Evolutionary conservation across 2,888 invertebrate species (phyloP).

Genomic region (Ectemnius cavifrons): DNA sequence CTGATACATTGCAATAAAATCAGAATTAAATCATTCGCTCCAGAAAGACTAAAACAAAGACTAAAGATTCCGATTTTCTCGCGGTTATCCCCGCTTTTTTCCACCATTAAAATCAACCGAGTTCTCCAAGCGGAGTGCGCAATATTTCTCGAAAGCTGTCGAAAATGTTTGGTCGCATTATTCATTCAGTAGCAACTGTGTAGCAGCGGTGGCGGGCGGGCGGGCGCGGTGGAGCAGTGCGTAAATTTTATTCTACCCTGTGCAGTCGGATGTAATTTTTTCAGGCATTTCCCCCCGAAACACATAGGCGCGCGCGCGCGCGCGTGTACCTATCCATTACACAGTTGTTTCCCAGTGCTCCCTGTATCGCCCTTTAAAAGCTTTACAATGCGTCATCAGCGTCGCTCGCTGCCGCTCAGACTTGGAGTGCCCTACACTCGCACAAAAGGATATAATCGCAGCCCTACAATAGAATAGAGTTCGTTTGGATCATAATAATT

Average conservation of each 20-base stretch:
- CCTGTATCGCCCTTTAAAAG: constrained; percentile 71
- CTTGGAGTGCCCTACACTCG: constrained; percentile 74
- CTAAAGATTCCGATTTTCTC: too few relatives aligned
- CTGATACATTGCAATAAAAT: too few relatives aligned
- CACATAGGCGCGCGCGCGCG: constrained; percentile 16
- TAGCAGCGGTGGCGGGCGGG: too few relatives aligned
- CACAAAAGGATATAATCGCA: constrained; percentile 78
- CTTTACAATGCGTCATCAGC: constrained; percentile 78
- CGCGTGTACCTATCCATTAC: constrained; percentile 73
- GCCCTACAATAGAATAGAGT: constrained; percentile 77
- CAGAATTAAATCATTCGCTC: too few relatives aligned
- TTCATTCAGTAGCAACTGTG: too few relatives aligned
- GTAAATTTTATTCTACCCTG: constrained; percentile 44
- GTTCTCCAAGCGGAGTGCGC: too few relatives aligned
- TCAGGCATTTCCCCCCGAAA: constrained; percentile 24
- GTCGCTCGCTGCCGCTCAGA: constrained; percentile 65
- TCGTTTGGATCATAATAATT: constrained; percentile 78
- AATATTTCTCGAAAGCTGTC: too few relatives aligned
- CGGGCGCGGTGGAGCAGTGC: too few relatives aligned
- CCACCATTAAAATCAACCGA: too few relatives aligned
- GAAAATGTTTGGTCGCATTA: too few relatives aligned
- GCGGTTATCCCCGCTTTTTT: too few relatives aligned
- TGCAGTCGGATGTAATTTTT: constrained; percentile 46
- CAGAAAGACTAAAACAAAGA: too few relatives aligned
- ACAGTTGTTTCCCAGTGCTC: constrained; percentile 61